Evolutionary conservation across 23 tunicate genomes (phyloP), one percentile per base, ranked within the genome.

Genomic region (Ciona savignyi): DNA sequence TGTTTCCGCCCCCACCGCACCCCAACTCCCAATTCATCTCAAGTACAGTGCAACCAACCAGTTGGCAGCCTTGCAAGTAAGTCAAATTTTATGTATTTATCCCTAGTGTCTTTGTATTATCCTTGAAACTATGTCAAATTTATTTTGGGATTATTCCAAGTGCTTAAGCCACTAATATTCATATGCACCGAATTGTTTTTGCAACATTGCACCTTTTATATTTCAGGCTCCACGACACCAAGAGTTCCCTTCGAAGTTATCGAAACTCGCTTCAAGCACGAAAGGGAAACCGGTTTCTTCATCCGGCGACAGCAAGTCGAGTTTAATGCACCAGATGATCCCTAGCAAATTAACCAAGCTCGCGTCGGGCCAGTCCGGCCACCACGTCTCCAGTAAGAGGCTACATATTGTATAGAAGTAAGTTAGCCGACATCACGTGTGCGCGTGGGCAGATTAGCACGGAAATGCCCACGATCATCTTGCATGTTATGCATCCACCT

Each of bases 1-100:
- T 2, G 34, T 27, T 27, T 62, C 79, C 22, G 74, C 66, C 30
- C 78, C 73, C 6, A 67, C 74, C 62, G 23, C 67, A 60, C 73
- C 32, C 28, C 48, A 72, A 27, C 67, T 77, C 51, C 96, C 96
- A 2, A 24, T 89, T 27, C 96, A 89, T 79, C 64, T 83, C 69
- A 81, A 89, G 77, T 82, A 72, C 74, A 89, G 96, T 74, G 87
- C 84, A 68, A 79, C 84, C 70, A 89, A 89, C 69, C 96, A 83
- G 66, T 30, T 65, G 20, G 31, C 77, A 2, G 34, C 56, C 35
- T 3, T 49, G 29, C 81, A 76, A 73, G 89, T 83, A 77, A 26
- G 33, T 68, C 4, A 25, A 4, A 19, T 22, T 20, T 25, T 4
- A 72, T 49, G 48, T 69, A 28, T n/a, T 74, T 74, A 49, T 64